phyloP scores from a whole-genome alignment of 1,140 invertebrate species.

The Ericerus pela region DNA sequence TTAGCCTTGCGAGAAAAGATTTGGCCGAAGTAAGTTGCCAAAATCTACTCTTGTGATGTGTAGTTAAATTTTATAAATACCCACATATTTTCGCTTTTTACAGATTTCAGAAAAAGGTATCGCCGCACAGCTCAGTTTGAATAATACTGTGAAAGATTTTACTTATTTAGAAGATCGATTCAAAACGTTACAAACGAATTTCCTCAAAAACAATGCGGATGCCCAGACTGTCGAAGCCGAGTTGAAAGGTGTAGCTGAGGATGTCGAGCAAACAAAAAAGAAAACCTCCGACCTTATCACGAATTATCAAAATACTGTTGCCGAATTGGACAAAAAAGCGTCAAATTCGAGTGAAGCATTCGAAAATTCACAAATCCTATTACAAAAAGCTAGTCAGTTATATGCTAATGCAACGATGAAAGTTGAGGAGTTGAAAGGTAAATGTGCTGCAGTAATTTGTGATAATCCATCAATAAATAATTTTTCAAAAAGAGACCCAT shows the following conservation, averaged over 20 bases:
- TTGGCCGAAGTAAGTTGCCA: slow-evolving; percentile 39
- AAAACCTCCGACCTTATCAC: slow-evolving; percentile 37
- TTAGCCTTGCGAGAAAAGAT: slow-evolving; percentile 55
- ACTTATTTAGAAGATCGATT: slow-evolving; percentile 46
- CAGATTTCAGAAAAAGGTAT: slow-evolving; percentile 53
- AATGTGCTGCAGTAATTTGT: background rate
- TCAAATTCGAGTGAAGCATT: slow-evolving; percentile 47
- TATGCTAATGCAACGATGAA: slow-evolving; percentile 59
- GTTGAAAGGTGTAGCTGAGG: slow-evolving; percentile 35
- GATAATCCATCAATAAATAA: background rate
- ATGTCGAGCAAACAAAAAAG: slow-evolving; percentile 39
- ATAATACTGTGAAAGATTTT: slow-evolving; percentile 52
- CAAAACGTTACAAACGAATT: slow-evolving; percentile 55
- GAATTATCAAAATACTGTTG: slow-evolving; percentile 42
- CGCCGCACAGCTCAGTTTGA: slow-evolving; percentile 54
- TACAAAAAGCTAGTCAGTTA: slow-evolving; percentile 55
- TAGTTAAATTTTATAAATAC: slow-evolving; percentile 2
- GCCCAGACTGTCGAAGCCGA: slow-evolving; percentile 42
- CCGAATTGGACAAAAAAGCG: slow-evolving; percentile 42
- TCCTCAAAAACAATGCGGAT: slow-evolving; percentile 53
- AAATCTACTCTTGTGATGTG: background rate
- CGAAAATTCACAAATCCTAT: slow-evolving; percentile 51
- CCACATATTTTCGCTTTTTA: slow-evolving; percentile 17
- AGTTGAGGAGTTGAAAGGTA: slow-evolving; percentile 51
- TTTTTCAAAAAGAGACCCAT: background rate